phyloP scores from a whole-genome alignment of 1,140 invertebrate species.

The Drosophila gunungcola region DNA sequence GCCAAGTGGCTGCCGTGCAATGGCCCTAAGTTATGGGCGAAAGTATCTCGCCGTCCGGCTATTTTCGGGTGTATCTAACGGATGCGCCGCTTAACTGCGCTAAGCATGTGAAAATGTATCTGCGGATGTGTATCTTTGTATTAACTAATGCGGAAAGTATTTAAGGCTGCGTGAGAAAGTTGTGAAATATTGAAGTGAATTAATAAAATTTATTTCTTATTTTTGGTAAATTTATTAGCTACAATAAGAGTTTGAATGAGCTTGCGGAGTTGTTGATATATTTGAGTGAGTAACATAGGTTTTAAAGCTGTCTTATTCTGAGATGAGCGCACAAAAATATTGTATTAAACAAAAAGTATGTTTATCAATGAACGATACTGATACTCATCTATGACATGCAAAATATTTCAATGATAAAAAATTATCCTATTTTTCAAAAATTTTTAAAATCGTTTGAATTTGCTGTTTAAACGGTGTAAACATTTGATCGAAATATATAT shows the following conservation, averaged over 20 bases:
- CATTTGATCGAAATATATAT: not conserved
- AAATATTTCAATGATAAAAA: no score
- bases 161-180: constrained; percentile 31
- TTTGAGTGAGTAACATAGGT: not conserved
- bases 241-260: constrained; percentile 3
- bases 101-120: constrained; percentile 42
- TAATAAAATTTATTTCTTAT: constrained; percentile 6
- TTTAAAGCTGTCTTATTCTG: not conserved
- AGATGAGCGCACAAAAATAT: not conserved
- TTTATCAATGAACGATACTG: no score
- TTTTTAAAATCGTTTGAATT: no score
- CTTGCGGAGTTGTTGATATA: not conserved
- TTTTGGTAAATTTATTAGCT: constrained; percentile 5
- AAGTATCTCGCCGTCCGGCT: constrained; percentile 23
- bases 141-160: constrained; percentile 16
- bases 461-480: no score
- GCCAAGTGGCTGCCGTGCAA: constrained; percentile 24
- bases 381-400: no score
- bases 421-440: no score
- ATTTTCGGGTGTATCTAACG: constrained; percentile 42
- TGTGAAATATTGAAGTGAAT: constrained; percentile 11
- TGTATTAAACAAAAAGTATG: no score
- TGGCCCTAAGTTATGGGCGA: constrained; percentile 27
- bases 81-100: constrained; percentile 28
- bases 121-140: constrained; percentile 24